Evolutionary conservation across 2,888 invertebrate genomes (phyloP), one percentile per base, ranked within the genome.

Genomic region (Leptopilina syphax): DNA sequence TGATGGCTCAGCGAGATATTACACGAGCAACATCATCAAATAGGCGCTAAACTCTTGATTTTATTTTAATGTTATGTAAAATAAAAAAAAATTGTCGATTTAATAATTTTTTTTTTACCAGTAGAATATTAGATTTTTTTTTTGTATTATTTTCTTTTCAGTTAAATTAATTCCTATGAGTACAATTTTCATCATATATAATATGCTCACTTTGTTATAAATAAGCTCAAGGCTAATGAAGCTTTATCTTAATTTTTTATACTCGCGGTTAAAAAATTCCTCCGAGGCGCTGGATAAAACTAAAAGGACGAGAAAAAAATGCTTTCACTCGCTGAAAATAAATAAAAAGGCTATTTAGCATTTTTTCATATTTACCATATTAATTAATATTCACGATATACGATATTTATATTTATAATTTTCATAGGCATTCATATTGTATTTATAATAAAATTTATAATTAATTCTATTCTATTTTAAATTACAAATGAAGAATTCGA

Each of bases 11-110:
- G 10, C 34, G 27, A 73, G 73, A 73, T 57, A 73, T 27, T 70
- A 3, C 50, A 57, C 13, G 7, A 73, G 34, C n/a, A 34, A 57
- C 73, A 73, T 73, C 73, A 73, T 41, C 34, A 57, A 8, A 57
- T 57, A 57, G 73, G 73, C 34, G 57, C 57, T 73, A 73, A 73
- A 34, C 34, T 57, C 73, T 54, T 70, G 70, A 73, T 57, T 57
- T 57, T 57, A 73, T 73, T 54, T n/a, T 54, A 24, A 34, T 34
- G 34, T 34, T 7, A 73, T 68, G 5, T 18, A n/a, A 9, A 47
- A 47, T 9, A 9, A 18, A 7, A 47, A 47, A 47, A 47, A 60
- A 1, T 60, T 60, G 24, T 24, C 7, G n/a, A 60, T 60, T 18
- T 60, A 60, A 24, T 60, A 47, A 9, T 47, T 47, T 47, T 47